Base-by-base conservation (phyloP, 1,140 invertebrate genomes). In the Neelides sp. region DNA sequence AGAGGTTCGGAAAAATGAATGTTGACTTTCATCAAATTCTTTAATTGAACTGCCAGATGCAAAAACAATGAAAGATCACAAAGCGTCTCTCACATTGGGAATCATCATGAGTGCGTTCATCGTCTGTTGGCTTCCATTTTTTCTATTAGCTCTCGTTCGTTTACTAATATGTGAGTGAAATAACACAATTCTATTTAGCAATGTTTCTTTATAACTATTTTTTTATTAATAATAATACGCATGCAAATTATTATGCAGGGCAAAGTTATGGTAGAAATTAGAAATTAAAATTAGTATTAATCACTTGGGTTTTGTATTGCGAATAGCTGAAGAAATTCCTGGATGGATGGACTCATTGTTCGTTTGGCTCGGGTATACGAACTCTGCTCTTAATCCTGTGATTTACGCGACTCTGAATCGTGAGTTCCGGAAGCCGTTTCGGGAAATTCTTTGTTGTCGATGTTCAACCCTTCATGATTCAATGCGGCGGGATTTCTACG, bases 81-180 rank as follows among this genome's bases (percentile, higher is more conserved):
- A 96, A 66, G 92, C 92, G 3, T 93, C 89, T 47, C 91, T 91
- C 15, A 98, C 93, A 0, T 73, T 98, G 50, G 92, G 92, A 13
- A 94, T 98, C 47, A 95, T 98, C 43, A 92, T 93, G 86, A 91
- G 88, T 24, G 55, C 44, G 0, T 97, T 98, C 63, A 86, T 84
- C 17, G 71, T 95, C 47, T 97, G 92, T 66, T 98, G 93, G 93
- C 70, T 97, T 26, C 94, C 94, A 2, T 98, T 95, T 67, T 96
- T 97, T 68, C 83, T 95, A 8, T 72, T 92, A 27, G 89, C 91
- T 1, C 68, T 94, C n/a, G 76, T 94, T 28, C 75, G 79, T 63
- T n/a, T n/a, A n/a, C n/a, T n/a, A n/a, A n/a, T n/a, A n/a, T n/a
- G n/a, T n/a, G n/a, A n/a, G n/a, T n/a, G n/a, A n/a, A n/a, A n/a